A percentile compares a stretch with the other conserved stretches of the same genome.
Conservation (phyloP, 2,888 invertebrate species). For the Drosophila lacicola region DNA sequence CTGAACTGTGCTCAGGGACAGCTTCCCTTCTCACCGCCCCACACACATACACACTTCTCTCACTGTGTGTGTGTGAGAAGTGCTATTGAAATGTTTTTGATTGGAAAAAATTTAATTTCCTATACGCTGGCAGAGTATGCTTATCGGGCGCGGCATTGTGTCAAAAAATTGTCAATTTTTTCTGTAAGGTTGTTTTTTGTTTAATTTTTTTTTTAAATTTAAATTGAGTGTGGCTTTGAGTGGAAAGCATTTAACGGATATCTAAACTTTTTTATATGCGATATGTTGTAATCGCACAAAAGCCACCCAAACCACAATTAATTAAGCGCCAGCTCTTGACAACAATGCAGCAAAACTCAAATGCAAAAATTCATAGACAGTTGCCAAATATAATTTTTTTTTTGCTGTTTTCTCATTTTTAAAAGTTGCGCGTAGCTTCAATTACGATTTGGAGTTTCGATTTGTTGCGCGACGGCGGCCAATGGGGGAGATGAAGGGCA, state of each 20-base stretch:
- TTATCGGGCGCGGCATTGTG: slow-evolving; percentile 71
- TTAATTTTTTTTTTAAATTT: slow-evolving; percentile 60
- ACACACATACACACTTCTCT: not conserved
- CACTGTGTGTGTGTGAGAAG: slow-evolving; percentile 47
- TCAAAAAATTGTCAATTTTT: slow-evolving; percentile 70
- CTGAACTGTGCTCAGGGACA: slow-evolving; percentile 10
- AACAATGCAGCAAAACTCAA: slow-evolving; percentile 54
- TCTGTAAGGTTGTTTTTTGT: slow-evolving; percentile 13
- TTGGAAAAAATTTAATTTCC: slow-evolving; percentile 84
- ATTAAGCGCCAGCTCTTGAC: slow-evolving; percentile 71
- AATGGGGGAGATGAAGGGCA: slow-evolving; percentile 29
- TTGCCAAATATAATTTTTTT: slow-evolving; percentile 33
- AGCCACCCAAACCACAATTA: slow-evolving; percentile 78
- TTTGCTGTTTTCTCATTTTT: slow-evolving; percentile 5
- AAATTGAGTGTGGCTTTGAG: slow-evolving; percentile 54
- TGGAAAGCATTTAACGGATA: slow-evolving; percentile 55
- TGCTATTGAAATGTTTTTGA: slow-evolving; percentile 82
- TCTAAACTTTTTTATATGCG: slow-evolving; percentile 71
- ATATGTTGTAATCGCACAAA: slow-evolving; percentile 34
- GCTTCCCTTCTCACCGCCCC: slow-evolving; percentile 7
- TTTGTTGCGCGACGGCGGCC: slow-evolving; percentile 54
- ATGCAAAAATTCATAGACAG: slow-evolving; percentile 53
- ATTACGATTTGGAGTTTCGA: slow-evolving; percentile 72
- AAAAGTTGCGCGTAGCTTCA: slow-evolving; percentile 60
- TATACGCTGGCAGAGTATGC: slow-evolving; percentile 78